Evolutionary conservation across 1,140 invertebrate species (phyloP).

Genomic region (Apis dorsata): DNA sequence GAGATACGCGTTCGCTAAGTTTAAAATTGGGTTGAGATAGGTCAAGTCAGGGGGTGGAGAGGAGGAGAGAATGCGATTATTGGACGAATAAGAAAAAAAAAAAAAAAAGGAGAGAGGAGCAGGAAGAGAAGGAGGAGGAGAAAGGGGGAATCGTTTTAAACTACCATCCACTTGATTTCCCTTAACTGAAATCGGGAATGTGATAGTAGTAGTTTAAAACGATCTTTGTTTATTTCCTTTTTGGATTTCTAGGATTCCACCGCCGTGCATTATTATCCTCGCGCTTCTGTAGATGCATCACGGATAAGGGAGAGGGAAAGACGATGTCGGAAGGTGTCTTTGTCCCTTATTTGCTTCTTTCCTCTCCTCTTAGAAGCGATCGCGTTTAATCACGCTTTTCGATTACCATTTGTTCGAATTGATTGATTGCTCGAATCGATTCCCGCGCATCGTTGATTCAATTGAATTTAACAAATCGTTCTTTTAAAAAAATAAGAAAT

Average conservation of each 20-base stretch:
- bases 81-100: constrained; percentile 23
- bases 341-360: constrained; percentile 56
- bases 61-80: constrained; percentile 45
- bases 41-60: neutral
- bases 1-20: neutral
- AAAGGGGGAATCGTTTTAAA: constrained; percentile 71
- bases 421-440: no score
- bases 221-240: constrained; percentile 72
- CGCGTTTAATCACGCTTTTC: constrained; percentile 50
- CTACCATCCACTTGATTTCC: constrained; percentile 74
- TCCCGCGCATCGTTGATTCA: no score
- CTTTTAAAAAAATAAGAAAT: no score
- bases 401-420: constrained; percentile 38
- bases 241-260: constrained; percentile 39
- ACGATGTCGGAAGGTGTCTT: neutral
- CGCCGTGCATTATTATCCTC: constrained; percentile 52
- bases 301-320: constrained; percentile 7
- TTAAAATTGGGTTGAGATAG: neutral
- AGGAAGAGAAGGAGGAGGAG: neutral
- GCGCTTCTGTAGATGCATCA: constrained; percentile 55
- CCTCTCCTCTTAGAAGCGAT: constrained; percentile 52
- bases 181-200: constrained; percentile 52
- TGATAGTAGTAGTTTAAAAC: no score
- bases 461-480: no score
- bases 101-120: neutral